Base-by-base conservation (phyloP, 2,113 vertebrate species). In the Lonchura striata region DNA sequence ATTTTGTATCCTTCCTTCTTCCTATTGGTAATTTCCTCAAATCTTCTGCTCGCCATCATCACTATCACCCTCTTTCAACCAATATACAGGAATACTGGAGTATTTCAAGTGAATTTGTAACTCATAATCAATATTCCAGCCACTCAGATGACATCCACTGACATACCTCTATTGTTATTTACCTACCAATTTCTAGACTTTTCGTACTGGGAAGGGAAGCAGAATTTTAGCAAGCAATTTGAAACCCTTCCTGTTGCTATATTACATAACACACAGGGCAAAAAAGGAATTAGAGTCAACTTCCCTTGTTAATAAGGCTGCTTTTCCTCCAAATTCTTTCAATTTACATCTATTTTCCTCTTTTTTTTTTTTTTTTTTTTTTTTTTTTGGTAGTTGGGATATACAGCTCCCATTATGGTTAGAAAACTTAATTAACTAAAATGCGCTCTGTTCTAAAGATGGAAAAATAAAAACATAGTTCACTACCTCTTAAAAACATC, bases 371-470 rank as follows among this genome's bases (percentile, higher is more conserved):
- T 64, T 37, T 42, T 82, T 78, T 47, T n/a, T n/a, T n/a, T n/a
- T n/a, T n/a, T n/a, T n/a, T n/a, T n/a, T n/a, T n/a, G 16, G 19
- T 59, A 49, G 44, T 35, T 88, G 37, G 8, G 21, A 96, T 56
- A 25, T 71, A 78, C n/a, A 78, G 28, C 72, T 90, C 64, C 46
- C 12, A 81, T 88, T 70, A 80, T 31, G 4, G 86, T 93, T 64
- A 88, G 64, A 90, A 88, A 88, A 90, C 14, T 49, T 44, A 80
- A 86, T 88, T 81, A 96, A 66, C 28, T 90, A 94, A 88, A 86
- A 92, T 71, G 56, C 24, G 71, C 90, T 78, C 37, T 74, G 39
- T 60, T 90, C 86, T 81, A n/a, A 95, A 87, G 80, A 88, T 3
- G 14, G 50, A 89, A 94, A 94, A 90, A 83, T 63, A 83, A 92